phyloP scores from a whole-genome alignment of 2,797 vertebrate genomes.

The Typhlichthys subterraneus region DNA sequence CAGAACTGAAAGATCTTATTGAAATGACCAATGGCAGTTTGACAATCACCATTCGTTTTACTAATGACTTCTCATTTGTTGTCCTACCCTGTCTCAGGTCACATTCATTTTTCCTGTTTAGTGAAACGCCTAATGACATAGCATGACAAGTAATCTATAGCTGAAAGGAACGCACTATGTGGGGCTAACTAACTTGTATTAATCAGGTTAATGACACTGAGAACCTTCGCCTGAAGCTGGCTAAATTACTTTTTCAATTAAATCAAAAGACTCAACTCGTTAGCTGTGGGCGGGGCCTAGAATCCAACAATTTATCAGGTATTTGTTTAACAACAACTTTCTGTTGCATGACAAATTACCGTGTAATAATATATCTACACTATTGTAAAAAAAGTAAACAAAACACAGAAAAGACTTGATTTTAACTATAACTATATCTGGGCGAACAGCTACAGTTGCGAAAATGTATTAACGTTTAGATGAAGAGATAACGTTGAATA shows the following conservation, averaged over 20 bases:
- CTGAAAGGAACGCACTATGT: constrained; percentile 85
- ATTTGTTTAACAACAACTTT: background rate
- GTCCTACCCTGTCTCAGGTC: constrained; percentile 80
- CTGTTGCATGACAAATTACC: too few species aligned
- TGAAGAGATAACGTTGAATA: background rate
- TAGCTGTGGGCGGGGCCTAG: constrained; percentile 11
- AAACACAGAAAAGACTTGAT: background rate
- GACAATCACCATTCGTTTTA: constrained; percentile 63
- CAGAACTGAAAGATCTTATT: background rate
- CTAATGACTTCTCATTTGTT: constrained; percentile 84
- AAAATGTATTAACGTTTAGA: background rate
- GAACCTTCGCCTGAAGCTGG: constrained; percentile 14
- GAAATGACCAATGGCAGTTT: constrained; percentile 3
- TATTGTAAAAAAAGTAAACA: too few species aligned
- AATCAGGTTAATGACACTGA: constrained; percentile 78
- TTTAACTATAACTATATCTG: background rate
- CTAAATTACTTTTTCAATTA: constrained; percentile 23
- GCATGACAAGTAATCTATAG: constrained; percentile 87
- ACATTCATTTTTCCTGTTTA: constrained; percentile 85
- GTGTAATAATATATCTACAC: too few species aligned
- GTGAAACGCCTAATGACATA: constrained; percentile 87
- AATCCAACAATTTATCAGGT: constrained; percentile 11
- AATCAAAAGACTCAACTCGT: constrained; percentile 24
- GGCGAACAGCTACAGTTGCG: background rate
- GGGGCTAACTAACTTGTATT: constrained; percentile 76